phyloP scores from a whole-genome alignment of 2,888 invertebrate genomes.

The Trachelus iudaicus region DNA sequence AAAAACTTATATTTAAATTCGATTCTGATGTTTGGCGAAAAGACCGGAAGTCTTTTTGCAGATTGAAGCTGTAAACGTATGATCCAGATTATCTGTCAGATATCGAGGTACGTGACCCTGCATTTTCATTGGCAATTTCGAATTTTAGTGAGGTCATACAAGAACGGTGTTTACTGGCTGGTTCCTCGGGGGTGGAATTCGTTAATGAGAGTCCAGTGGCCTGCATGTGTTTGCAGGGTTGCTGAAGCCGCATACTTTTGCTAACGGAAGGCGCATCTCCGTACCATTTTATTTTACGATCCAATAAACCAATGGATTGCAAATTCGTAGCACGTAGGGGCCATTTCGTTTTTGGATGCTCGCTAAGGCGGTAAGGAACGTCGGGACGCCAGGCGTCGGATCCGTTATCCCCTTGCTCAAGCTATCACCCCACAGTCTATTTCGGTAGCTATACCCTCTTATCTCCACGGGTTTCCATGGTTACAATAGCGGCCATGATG shows the following conservation, averaged over 20 bases:
- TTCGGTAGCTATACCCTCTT: conserved; percentile 17
- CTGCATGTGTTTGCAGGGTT: conserved; percentile 25
- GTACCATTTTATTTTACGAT: conserved; percentile 36
- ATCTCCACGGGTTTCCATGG: conserved; percentile 44
- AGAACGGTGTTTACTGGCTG: conserved; percentile 26
- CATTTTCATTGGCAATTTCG: conserved; percentile 32
- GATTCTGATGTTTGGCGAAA: not conserved
- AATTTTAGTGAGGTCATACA: conserved; percentile 29
- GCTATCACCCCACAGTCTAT: conserved; percentile 6
- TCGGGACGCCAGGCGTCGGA: conserved; percentile 1
- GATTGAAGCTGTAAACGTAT: not conserved
- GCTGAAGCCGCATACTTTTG: conserved; percentile 28
- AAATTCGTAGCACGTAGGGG: conserved; percentile 40
- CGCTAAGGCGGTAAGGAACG: not conserved
- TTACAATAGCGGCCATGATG: conserved; percentile 48
- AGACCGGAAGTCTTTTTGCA: not conserved
- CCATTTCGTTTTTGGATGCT: conserved; percentile 13
- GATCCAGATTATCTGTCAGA: not conserved
- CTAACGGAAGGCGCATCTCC: conserved; percentile 28
- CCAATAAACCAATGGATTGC: conserved; percentile 44
- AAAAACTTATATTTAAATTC: not conserved
- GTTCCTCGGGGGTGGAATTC: conserved; percentile 19
- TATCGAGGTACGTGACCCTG: conserved; percentile 13
- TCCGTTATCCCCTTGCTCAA: not conserved
- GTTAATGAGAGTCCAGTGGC: conserved; percentile 23